Evolutionary conservation across 53 echinoderm and acorn worm species (phyloP).

Genomic region (Temnopleurus reevesii): DNA sequence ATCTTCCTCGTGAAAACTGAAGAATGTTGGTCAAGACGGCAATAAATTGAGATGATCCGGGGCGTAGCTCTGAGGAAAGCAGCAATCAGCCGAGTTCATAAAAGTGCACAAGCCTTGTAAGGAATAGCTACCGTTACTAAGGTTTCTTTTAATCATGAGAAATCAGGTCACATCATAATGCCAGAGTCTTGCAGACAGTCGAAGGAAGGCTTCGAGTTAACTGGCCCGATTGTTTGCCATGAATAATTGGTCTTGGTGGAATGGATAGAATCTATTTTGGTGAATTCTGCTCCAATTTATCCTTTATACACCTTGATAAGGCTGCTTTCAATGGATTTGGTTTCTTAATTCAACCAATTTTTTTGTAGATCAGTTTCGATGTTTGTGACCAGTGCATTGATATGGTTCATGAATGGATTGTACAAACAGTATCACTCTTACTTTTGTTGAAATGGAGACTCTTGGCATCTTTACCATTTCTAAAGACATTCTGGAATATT

Average conservation of each 20-base stretch:
- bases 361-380: too few species aligned
- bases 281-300: neutral
- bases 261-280: neutral
- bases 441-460: too few species aligned
- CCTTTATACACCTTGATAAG: neutral
- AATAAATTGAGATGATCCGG: neutral
- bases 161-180: slow-evolving; percentile 44
- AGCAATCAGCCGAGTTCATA: slow-evolving; percentile 8
- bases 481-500: too few species aligned
- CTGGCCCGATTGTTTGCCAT: neutral
- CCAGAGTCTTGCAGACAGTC: neutral
- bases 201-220: neutral
- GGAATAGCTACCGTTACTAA: neutral
- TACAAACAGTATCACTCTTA: too few species aligned
- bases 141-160: slow-evolving; percentile 46
- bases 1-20: too few species aligned
- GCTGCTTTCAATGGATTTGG: neutral
- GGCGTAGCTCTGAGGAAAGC: neutral
- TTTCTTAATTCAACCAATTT: neutral
- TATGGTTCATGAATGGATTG: too few species aligned
- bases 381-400: too few species aligned
- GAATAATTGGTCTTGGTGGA: neutral
- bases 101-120: neutral
- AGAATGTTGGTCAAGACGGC: neutral
- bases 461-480: too few species aligned